Evolutionary conservation across 2,113 vertebrate species (phyloP).

Genomic region (Thamnophis sirtalis): DNA sequence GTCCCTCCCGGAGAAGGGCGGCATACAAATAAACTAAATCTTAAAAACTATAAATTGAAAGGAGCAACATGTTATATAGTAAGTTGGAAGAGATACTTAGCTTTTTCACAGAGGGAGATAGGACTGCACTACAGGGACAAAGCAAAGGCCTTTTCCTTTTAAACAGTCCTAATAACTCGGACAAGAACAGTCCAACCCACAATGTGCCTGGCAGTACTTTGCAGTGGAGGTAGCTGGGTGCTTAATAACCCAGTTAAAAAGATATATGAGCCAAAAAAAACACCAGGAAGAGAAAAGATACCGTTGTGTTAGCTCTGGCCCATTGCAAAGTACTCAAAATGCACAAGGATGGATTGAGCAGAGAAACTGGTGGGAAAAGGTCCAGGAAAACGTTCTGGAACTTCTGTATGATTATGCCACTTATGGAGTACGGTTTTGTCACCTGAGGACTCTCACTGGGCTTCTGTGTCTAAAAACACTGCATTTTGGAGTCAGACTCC

Average conservation of each 20-base stretch:
- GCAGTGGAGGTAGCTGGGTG: not conserved
- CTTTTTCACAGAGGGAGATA: not conserved
- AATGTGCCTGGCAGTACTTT: not conserved
- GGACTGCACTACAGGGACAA: not conserved
- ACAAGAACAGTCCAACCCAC: not conserved
- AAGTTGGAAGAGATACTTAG: not conserved
- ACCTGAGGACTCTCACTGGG: not conserved
- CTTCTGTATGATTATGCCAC: not conserved
- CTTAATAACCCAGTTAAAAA: not conserved
- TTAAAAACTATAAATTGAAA: too few relatives aligned
- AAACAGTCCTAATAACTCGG: not conserved
- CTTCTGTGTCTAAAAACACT: not conserved
- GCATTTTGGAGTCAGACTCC: not conserved
- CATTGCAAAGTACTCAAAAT: not conserved
- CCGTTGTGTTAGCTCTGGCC: not conserved
- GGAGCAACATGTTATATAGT: too few relatives aligned
- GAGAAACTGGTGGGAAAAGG: not conserved
- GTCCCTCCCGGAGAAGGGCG: too few relatives aligned
- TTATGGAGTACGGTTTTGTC: not conserved
- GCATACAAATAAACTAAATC: too few relatives aligned
- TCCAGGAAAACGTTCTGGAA: not conserved
- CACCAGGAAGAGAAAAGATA: not conserved
- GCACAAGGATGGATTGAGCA: not conserved
- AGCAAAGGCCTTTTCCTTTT: not conserved
- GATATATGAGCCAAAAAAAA: too few relatives aligned